Conservation (phyloP, 2,797 vertebrate species). For the Threskiornis aethiopicus region DNA sequence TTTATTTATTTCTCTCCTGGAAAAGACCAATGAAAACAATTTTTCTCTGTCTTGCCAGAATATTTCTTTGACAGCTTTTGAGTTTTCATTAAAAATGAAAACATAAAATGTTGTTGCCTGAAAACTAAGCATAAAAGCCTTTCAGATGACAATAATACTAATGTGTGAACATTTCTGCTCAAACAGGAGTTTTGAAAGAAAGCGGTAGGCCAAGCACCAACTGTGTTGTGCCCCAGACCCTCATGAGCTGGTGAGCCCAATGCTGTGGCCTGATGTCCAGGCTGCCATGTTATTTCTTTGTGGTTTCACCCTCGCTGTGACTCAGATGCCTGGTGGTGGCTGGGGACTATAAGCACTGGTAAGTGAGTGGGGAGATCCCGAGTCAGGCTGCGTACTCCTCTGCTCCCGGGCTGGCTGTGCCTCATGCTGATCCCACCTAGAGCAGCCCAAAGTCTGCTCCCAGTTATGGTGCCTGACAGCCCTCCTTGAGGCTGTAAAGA, state of each 20-base stretch:
- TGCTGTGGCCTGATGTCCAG: accelerated
- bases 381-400: not conserved
- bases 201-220: not conserved
- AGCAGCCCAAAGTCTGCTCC: not conserved
- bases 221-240: not conserved
- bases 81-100: slow-evolving; percentile 17
- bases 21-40: not conserved
- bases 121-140: not conserved
- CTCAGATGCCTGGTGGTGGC: not conserved
- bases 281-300: not conserved
- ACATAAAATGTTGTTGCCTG: not conserved
- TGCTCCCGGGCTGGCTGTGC: not conserved
- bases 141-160: not conserved
- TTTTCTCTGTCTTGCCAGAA: slow-evolving; percentile 7
- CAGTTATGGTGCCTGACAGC: accelerated
- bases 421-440: accelerated
- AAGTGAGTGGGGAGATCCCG: accelerated
- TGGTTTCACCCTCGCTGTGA: not conserved
- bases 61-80: slow-evolving; percentile 14
- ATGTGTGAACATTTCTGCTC: not conserved
- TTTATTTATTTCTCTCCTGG: not conserved
- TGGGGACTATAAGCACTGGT: not conserved
- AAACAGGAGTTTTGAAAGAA: not conserved
- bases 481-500: not conserved
- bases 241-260: not conserved